Evolutionary conservation across 2,888 invertebrate species (phyloP), one percentile per base, ranked within the genome.

Genomic region (Frankliniella intonsa): DNA sequence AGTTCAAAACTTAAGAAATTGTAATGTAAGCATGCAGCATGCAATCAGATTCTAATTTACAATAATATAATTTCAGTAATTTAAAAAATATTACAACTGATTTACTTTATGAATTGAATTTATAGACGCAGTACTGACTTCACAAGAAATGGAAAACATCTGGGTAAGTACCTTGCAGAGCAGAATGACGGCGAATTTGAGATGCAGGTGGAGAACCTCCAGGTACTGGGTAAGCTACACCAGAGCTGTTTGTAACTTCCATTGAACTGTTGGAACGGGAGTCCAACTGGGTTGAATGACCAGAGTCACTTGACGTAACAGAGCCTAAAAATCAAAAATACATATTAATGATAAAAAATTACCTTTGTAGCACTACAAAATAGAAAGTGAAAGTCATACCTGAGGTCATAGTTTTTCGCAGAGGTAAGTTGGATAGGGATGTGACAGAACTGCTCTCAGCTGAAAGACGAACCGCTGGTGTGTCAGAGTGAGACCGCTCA

Each of bases 381-480:
- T 49, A 76, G 9, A 62, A 55, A 76, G 19, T 76, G 80, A 38
- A 80, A 82, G 69, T 88, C 90, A 88, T 87, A 93, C 93, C 93
- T 86, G 92, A 92, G 83, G 92, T 92, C 84, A 92, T 88, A 81
- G 95, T 95, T 90, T 97, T 97, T 85, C 96, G 90, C 85, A 96
- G 89, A 84, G 96, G 95, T 88, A 97, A 91, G 90, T 96, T 96
- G 87, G 95, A 95, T 86, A 97, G 92, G 83, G 96, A 96, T 82
- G 97, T 96, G 84, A 97, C 97, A 88, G 97, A 97, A 88, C 97
- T 97, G 89, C 97, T 97, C 89, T 98, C 97, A 55, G 96, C 95
- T 95, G 81, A 97, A 96, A n/a, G 94, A 93, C 81, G 89, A 81
- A 94, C 93, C 81, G 94, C 94, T 27, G 94, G 95, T 81, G 95